Evolutionary conservation across 2,888 invertebrate species (phyloP).

Genomic region (Melanotus villosus): DNA sequence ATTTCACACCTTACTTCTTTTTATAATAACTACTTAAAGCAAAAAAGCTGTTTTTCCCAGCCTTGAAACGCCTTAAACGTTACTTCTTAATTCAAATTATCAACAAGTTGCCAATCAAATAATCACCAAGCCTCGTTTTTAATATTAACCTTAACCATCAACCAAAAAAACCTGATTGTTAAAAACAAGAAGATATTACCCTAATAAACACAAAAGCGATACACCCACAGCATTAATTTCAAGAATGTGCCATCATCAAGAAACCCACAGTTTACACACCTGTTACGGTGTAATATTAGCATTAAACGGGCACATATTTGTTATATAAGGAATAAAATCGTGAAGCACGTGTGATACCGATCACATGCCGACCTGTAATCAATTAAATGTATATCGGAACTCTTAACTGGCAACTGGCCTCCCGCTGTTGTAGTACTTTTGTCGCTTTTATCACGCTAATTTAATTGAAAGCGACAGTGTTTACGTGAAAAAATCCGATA

Average conservation of each 20-base stretch:
- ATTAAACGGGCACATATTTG: slow-evolving; percentile 24
- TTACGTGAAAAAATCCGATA: no score
- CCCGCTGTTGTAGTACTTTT: neutral
- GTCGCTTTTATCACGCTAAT: no score
- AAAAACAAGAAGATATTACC: neutral
- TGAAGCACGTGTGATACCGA: slow-evolving; percentile 21
- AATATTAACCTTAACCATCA: no score
- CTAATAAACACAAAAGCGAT: slow-evolving; percentile 9
- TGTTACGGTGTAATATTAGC: slow-evolving; percentile 31
- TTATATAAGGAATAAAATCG: slow-evolving; percentile 12
- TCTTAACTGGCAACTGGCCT: neutral
- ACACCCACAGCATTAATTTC: slow-evolving; percentile 26
- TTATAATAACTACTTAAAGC: no score
- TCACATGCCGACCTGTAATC: slow-evolving; percentile 32
- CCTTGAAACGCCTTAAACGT: no score
- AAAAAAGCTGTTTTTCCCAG: no score
- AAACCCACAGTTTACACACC: slow-evolving; percentile 17
- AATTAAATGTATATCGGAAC: slow-evolving; percentile 25
- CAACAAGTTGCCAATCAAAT: no score
- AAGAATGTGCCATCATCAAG: slow-evolving; percentile 25
- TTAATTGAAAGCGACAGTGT: no score
- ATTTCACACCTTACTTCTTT: no score
- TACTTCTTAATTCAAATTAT: no score
- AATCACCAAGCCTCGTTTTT: no score
- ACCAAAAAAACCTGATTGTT: no score